Conservation (phyloP, 2,888 invertebrate genomes). For the Emmelina monodactyla region DNA sequence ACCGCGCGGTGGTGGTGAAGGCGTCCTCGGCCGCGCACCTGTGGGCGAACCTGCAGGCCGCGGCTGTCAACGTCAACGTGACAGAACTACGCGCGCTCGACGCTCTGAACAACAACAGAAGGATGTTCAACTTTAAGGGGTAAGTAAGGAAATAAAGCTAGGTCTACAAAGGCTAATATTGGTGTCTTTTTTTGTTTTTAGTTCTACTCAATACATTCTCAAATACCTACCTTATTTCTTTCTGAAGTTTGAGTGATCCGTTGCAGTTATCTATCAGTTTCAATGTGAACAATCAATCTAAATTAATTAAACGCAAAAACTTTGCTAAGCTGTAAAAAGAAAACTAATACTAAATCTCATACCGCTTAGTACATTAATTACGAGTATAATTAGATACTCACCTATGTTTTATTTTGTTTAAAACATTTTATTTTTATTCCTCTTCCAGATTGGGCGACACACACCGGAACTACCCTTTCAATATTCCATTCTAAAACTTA, state of each 20-base stretch:
- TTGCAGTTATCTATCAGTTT: neutral
- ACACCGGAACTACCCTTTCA: constrained; percentile 59
- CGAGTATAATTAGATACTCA: neutral
- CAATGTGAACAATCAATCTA: neutral
- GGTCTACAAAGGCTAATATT: too few relatives aligned
- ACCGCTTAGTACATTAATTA: neutral
- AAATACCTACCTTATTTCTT: neutral
- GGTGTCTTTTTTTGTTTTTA: too few relatives aligned
- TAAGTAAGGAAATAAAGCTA: too few relatives aligned
- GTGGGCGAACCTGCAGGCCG: constrained; percentile 33
- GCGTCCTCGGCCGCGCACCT: constrained; percentile 27
- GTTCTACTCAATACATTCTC: neutral
- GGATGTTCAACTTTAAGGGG: constrained; percentile 40
- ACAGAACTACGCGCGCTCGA: constrained; percentile 28
- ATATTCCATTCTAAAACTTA: constrained; percentile 43
- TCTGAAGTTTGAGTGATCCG: neutral
- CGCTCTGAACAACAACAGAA: constrained; percentile 34
- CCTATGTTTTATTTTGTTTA: neutral
- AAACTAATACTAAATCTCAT: neutral
- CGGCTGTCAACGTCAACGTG: constrained; percentile 20
- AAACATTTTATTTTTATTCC: constrained; percentile 13
- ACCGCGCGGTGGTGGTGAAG: constrained; percentile 35
- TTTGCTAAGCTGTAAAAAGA: too few relatives aligned
- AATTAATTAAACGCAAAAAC: neutral
- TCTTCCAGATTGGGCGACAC: constrained; percentile 50